Conservation (phyloP, 2,113 vertebrate species). For the Lycaon pictus region DNA sequence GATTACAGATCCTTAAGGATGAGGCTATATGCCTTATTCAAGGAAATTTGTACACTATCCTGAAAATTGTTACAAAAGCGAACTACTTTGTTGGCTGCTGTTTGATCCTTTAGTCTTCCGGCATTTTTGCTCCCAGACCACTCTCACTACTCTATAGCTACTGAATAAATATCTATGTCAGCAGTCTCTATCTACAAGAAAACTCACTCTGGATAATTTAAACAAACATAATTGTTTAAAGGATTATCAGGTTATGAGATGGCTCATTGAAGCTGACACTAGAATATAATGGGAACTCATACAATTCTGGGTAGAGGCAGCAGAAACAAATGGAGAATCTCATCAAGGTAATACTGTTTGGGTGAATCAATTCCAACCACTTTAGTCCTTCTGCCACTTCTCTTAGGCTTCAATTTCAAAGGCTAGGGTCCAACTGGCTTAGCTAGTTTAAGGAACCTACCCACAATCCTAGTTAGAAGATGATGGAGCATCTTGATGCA, state of each 20-base stretch:
- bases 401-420: neutral
- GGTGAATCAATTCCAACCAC: neutral
- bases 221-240: neutral
- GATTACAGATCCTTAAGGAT: neutral
- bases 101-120: neutral
- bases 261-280: neutral
- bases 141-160: neutral
- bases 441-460: neutral
- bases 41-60: neutral
- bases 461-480: neutral
- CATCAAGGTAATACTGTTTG: neutral
- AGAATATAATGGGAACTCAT: neutral
- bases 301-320: neutral
- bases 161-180: neutral
- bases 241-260: neutral
- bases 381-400: neutral
- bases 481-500: neutral
- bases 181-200: neutral
- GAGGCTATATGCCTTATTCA: conserved; percentile 5
- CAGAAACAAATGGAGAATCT: neutral
- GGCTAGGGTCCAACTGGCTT: neutral
- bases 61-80: conserved; percentile 20
- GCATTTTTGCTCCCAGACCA: conserved; percentile 8
- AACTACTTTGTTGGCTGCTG: neutral
- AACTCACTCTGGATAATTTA: neutral